Evolutionary conservation across 2,113 vertebrate species (phyloP).

Genomic region (Chlorodrepanis virens): DNA sequence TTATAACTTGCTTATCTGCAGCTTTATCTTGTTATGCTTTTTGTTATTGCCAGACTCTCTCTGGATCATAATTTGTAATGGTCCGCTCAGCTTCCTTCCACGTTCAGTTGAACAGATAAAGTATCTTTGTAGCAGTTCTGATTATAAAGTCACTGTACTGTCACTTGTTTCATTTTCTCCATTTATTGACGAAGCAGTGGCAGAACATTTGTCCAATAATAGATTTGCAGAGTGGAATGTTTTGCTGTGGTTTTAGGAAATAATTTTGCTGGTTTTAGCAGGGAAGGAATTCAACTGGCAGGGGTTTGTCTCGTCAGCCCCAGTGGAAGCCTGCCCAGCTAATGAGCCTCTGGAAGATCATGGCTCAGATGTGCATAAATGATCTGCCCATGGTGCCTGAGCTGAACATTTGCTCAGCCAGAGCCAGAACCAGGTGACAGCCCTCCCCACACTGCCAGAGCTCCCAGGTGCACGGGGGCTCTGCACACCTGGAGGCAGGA

Average conservation of each 20-base stretch:
- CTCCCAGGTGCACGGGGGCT: fast-evolving
- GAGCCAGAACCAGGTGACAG: neutral
- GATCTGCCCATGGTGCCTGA: fast-evolving
- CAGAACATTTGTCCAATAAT: neutral
- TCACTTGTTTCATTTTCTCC: neutral
- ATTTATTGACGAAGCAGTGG: neutral
- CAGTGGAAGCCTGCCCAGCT: neutral
- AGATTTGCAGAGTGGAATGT: neutral
- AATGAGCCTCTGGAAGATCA: neutral
- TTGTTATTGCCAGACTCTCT: neutral
- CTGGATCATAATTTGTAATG: neutral
- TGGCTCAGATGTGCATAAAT: neutral
- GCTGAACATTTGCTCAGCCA: neutral
- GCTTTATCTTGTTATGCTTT: neutral
- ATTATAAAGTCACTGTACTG: neutral
- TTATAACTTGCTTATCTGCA: neutral
- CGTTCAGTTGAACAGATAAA: neutral
- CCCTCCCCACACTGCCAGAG: fast-evolving
- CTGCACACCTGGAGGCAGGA: fast-evolving
- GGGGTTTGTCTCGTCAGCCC: neutral
- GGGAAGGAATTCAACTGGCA: neutral
- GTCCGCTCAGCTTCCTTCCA: neutral
- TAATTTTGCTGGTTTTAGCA: neutral
- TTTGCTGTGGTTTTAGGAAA: neutral
- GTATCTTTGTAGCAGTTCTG: neutral